Percentiles rank a stretch among this genome's conserved stretches.
Conservation (phyloP, 2,888 invertebrate genomes). For the Agrotis exclamationis region DNA sequence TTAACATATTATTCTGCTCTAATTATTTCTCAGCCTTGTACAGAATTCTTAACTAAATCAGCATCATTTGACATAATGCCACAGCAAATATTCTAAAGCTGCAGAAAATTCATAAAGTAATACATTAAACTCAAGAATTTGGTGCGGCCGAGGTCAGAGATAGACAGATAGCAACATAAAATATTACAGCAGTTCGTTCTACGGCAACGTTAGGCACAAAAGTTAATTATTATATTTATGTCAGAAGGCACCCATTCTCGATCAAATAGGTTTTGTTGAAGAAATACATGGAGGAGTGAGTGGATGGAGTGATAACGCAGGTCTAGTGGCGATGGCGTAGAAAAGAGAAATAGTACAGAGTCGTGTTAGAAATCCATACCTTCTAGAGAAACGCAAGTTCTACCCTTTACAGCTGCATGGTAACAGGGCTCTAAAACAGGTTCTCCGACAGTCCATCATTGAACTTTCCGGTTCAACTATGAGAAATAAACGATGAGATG, state of each 20-base stretch:
- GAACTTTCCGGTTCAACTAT: too few relatives aligned
- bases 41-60: constrained; percentile 20
- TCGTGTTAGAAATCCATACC: too few relatives aligned
- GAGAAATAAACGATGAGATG: too few relatives aligned
- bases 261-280: constrained; percentile 48
- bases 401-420: too few relatives aligned
- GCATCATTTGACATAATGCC: constrained; percentile 52
- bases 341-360: too few relatives aligned
- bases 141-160: constrained; percentile 63
- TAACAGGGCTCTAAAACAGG: too few relatives aligned
- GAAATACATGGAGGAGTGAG: constrained; percentile 3
- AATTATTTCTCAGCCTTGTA: constrained; percentile 25
- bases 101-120: constrained; percentile 50
- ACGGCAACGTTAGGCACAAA: constrained; percentile 31
- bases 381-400: too few relatives aligned
- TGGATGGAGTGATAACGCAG: constrained; percentile 1
- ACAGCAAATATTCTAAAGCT: constrained; percentile 38
- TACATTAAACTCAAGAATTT: constrained; percentile 56
- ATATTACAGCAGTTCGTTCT: constrained; percentile 35
- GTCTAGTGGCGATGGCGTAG: not conserved
- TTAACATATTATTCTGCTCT: constrained; percentile 6
- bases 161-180: constrained; percentile 56
- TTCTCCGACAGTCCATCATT: too few relatives aligned
- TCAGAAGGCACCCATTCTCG: constrained; percentile 45
- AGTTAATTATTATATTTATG: constrained; percentile 57